phyloP scores from a whole-genome alignment of 2,113 vertebrate species.

The Stegastes partitus region DNA sequence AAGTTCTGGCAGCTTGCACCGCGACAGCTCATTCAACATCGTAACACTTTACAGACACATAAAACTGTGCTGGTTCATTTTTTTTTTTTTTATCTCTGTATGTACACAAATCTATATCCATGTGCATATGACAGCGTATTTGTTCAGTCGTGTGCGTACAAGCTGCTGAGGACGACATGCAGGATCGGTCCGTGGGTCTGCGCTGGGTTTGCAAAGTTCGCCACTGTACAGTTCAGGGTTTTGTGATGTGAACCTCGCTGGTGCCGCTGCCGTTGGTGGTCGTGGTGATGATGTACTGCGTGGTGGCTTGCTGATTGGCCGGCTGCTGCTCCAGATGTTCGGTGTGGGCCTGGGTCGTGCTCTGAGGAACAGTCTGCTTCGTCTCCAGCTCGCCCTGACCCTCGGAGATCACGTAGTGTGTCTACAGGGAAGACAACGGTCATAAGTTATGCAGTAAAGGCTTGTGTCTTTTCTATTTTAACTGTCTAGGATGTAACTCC shows the following conservation, averaged over 20 bases:
- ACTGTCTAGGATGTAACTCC: neutral
- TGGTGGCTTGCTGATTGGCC: slow-evolving; percentile 85
- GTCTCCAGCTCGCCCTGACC: slow-evolving; percentile 92
- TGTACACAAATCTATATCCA: slow-evolving; percentile 24
- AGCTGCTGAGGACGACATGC: slow-evolving; percentile 60
- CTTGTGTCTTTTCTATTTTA: neutral
- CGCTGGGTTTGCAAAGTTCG: neutral
- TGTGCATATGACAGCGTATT: slow-evolving; percentile 17
- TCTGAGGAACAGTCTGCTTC: slow-evolving; percentile 86
- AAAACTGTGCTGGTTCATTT: slow-evolving; percentile 71
- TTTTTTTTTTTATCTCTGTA: neutral
- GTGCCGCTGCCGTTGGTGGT: slow-evolving; percentile 89
- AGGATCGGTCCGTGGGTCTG: slow-evolving; percentile 17
- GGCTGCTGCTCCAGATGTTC: slow-evolving; percentile 88
- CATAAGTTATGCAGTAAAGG: neutral
- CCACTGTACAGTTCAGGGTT: slow-evolving; percentile 83
- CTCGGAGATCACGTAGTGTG: slow-evolving; percentile 97
- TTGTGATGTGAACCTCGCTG: slow-evolving; percentile 92
- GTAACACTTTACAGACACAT: slow-evolving; percentile 67
- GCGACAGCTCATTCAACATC: slow-evolving; percentile 6
- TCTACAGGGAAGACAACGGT: slow-evolving; percentile 76
- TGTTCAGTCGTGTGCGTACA: slow-evolving; percentile 34
- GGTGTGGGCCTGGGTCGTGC: slow-evolving; percentile 71
- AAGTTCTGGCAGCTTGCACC: slow-evolving; percentile 26
- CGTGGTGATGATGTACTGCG: slow-evolving; percentile 97